Conservation (phyloP, 1,140 invertebrate genomes). For the Lutraria rhynchaena region DNA sequence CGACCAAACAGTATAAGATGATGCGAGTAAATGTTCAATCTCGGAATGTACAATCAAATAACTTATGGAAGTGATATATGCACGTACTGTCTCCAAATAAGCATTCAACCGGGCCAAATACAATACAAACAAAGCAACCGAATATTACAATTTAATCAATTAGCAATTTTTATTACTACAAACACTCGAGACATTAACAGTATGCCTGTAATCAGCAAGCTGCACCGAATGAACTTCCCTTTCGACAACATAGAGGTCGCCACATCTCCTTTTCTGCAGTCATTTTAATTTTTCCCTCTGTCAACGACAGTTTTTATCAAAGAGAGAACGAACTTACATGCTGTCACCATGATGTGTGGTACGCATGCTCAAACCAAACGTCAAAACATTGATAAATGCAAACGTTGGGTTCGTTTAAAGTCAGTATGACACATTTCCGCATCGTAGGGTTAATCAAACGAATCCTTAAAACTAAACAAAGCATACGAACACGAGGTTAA, state of each 20-base stretch:
- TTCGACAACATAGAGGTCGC: background rate
- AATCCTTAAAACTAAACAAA: slow-evolving; percentile 5
- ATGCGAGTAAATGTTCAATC: no score
- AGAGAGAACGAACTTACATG: slow-evolving; percentile 21
- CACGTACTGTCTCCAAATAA: no score
- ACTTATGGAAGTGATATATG: no score
- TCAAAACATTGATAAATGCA: slow-evolving; percentile 1
- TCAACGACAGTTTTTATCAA: slow-evolving; percentile 31
- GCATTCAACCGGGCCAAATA: no score
- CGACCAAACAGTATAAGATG: no score
- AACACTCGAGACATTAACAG: no score
- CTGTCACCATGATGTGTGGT: slow-evolving; percentile 34
- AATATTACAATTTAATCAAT: no score
- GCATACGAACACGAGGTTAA: slow-evolving; percentile 18
- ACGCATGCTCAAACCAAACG: background rate
- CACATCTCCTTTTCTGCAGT: slow-evolving; percentile 31
- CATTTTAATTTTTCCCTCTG: slow-evolving; percentile 22
- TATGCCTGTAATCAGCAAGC: no score
- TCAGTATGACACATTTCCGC: slow-evolving; percentile 31
- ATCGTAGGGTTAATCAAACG: slow-evolving; percentile 26
- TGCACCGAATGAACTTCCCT: background rate
- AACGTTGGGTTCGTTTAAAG: slow-evolving; percentile 39
- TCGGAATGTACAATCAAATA: no score
- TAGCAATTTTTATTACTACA: no score
- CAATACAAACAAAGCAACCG: no score